Percentiles rank a stretch among this genome's conserved stretches.
These are phyloP conservation scores for Eremophila alpestris DNA, from an alignment of 2,797 vertebrate species.

Conservation along the genomic window DNA sequence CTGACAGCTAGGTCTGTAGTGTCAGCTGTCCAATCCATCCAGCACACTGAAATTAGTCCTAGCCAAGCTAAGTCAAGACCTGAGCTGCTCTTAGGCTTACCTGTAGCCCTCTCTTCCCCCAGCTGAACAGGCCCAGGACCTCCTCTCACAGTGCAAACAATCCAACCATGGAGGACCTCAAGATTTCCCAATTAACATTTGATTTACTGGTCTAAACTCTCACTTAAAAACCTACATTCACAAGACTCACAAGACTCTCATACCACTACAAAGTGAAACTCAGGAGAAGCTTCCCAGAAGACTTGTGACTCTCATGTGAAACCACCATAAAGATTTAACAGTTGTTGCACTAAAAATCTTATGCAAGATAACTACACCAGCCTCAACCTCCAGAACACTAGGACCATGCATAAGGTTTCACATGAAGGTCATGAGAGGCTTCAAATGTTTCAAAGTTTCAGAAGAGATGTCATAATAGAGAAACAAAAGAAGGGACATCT, in stretches of 20 bases:
- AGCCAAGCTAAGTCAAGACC: not conserved
- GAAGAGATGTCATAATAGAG: not conserved
- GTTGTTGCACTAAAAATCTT: not conserved
- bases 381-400: not conserved
- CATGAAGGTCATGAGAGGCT: conserved; percentile 37
- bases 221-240: not conserved
- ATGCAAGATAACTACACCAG: not conserved
- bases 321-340: not conserved
- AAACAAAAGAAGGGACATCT: not conserved
- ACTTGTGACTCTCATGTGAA: conserved; percentile 50
- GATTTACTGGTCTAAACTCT: not conserved
- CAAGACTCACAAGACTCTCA: conserved; percentile 38
- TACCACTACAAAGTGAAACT: not conserved
- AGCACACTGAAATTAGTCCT: not conserved
- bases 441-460: not conserved
- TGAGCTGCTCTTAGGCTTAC: not conserved
- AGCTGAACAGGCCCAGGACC: not conserved
- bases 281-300: not conserved
- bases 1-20: not conserved
- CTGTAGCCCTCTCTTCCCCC: not conserved
- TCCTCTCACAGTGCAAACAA: not conserved
- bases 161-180: not conserved
- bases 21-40: not conserved
- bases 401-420: not conserved
- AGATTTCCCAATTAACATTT: not conserved